Conservation (phyloP, 2,113 vertebrate genomes). For the Procavia capensis region DNA sequence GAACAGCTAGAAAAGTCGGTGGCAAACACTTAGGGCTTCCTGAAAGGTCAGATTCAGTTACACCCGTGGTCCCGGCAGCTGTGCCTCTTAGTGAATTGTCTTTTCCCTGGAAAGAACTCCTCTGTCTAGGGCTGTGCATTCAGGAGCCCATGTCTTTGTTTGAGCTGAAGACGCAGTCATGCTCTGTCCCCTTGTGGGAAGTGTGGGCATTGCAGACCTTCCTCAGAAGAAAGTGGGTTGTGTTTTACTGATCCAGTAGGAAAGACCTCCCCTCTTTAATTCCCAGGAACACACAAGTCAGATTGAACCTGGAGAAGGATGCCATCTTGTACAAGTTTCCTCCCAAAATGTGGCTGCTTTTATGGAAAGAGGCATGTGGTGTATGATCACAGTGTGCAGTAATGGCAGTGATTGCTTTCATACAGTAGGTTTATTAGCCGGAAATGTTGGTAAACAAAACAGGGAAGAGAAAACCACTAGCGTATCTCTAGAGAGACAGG, state of each 20-base stretch:
- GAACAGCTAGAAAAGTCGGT: not conserved
- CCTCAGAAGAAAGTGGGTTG: not conserved
- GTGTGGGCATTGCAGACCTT: constrained; percentile 10
- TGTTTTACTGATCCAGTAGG: not conserved
- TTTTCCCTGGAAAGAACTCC: not conserved
- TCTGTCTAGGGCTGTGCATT: not conserved
- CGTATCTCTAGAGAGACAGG: not conserved
- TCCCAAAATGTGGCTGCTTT: not conserved
- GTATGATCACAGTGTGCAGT: not conserved
- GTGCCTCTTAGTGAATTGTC: not conserved
- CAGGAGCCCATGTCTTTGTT: not conserved
- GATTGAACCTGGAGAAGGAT: not conserved
- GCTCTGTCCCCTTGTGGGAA: constrained; percentile 83
- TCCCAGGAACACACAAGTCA: not conserved
- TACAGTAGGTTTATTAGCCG: not conserved
- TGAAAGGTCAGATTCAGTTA: not conserved
- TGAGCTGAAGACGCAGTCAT: constrained; percentile 43
- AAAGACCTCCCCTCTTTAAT: not conserved
- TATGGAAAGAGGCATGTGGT: not conserved
- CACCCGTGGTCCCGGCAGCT: rapidly evolving
- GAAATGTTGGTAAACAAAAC: not conserved
- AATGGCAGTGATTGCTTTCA: not conserved
- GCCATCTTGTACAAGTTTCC: not conserved
- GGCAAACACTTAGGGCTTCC: not conserved
- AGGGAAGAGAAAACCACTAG: not conserved